Percentiles rank a stretch among this genome's conserved stretches.
These are phyloP conservation scores for Tetheella fluctuosa DNA, from an alignment of 2,888 invertebrate species.

Conservation along the genomic window DNA sequence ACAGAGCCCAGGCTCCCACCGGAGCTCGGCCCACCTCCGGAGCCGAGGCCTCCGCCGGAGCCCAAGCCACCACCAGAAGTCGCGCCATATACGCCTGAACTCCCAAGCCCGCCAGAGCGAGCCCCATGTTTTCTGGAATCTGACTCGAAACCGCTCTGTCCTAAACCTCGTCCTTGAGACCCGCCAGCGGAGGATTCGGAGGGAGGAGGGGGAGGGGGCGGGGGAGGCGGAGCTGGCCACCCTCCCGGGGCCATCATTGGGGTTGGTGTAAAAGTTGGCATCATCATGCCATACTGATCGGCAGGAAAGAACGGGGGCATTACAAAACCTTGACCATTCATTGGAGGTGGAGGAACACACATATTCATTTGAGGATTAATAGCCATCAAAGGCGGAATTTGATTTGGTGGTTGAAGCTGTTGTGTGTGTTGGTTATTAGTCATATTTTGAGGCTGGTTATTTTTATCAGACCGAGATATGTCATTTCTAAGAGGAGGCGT, in stretches of 20 bases:
- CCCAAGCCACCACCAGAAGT: conserved; percentile 50
- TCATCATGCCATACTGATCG: conserved; percentile 76
- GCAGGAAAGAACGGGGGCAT: conserved; percentile 73
- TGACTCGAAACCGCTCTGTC: conserved; percentile 73
- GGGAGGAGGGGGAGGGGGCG: conserved; percentile 69
- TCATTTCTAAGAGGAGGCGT: conserved; percentile 44
- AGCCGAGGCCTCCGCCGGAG: conserved; percentile 49
- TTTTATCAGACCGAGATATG: conserved; percentile 30
- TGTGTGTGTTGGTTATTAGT: conserved; percentile 31
- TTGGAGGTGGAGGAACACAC: conserved; percentile 67
- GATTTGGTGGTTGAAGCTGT: conserved; percentile 40
- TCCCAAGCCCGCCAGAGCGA: conserved; percentile 51
- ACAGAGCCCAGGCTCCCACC: conserved; percentile 37
- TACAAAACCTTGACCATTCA: conserved; percentile 64
- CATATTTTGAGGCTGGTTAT: conserved; percentile 34
- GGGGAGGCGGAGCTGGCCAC: conserved; percentile 69
- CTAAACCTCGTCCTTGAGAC: conserved; percentile 68
- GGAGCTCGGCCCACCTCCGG: conserved; percentile 35
- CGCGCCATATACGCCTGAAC: conserved; percentile 42
- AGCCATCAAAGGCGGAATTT: conserved; percentile 72
- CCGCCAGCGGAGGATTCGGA: conserved; percentile 52
- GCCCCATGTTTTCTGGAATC: conserved; percentile 77
- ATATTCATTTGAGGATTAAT: conserved; percentile 74
- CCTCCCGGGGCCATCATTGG: conserved; percentile 53
- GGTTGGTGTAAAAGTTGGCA: conserved; percentile 50